Base-by-base conservation (phyloP, 2,113 vertebrate genomes). In the Chitala chitala region DNA sequence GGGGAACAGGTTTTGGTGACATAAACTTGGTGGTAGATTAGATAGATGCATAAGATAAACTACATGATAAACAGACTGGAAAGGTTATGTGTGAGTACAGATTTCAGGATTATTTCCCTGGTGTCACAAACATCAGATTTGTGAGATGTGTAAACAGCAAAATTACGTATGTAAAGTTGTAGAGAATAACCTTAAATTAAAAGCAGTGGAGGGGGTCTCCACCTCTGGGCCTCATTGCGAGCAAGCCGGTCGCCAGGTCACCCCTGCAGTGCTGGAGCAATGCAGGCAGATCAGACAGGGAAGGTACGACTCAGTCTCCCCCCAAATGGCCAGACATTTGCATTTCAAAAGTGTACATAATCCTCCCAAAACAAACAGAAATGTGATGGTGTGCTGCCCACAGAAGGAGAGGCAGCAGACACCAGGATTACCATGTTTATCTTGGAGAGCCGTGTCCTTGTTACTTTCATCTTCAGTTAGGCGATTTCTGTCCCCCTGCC, bases 301-400 rank as follows among this genome's bases (percentile, higher is more conserved):
- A 56, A 73, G 71, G 71, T 61, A 63, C 42, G n/a, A n/a, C n/a
- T n/a, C n/a, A n/a, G 20, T 38, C 72, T 22, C 26, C 44, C 59
- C 59, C 12, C 24, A 56, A 65, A 54, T 53, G 46, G 63, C 59
- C 40, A 59, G 3, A 15, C 20, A 38, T 72, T 74, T 74, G 58
- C 61, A 65, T 74, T 51, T 74, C 59, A 51, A 74, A 74, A 7
- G 59, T 65, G 72, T 59, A 54, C 15, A 65, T 65, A 66, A 65
- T 74, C 59, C 59, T 44, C 58, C 59, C 58, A 65, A 51, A 74
- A 74, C 72, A 74, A 74, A 74, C 72, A 74, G 24, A 51, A 65
- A 74, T 74, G 44, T 65, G 42, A n/a, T 10, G 64, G 6, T 53
- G 59, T 65, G 15, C 15, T 53, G 24, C 44, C 26, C 58, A 40